Evolutionary conservation across 2,888 invertebrate genomes (phyloP).

Genomic region (Elmis aenea): DNA sequence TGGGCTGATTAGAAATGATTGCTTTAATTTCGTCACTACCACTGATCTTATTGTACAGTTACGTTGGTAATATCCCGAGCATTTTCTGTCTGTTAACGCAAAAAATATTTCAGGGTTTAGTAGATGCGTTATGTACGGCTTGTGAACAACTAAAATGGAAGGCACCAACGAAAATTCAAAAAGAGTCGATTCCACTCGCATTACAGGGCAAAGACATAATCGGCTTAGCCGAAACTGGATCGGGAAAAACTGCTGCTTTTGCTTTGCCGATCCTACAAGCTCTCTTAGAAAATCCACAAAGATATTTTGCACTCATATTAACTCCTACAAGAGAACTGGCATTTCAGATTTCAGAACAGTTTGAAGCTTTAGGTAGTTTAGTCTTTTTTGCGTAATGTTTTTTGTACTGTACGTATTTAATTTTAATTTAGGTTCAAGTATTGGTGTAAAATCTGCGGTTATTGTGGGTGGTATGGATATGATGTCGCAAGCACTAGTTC

Average conservation of each 20-base stretch:
- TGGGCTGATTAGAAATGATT: constrained; percentile 8
- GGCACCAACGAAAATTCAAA: constrained; percentile 90
- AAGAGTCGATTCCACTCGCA: constrained; percentile 88
- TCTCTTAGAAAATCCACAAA: constrained; percentile 83
- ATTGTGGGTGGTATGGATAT: constrained; percentile 99
- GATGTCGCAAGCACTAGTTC: constrained; percentile 84
- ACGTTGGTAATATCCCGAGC: neutral
- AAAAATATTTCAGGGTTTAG: constrained; percentile 66
- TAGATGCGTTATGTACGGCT: constrained; percentile 85
- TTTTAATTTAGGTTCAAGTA: constrained; percentile 67
- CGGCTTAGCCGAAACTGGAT: constrained; percentile 76
- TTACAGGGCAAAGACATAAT: constrained; percentile 72
- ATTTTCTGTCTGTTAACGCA: too few relatives aligned
- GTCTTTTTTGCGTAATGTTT: too few relatives aligned
- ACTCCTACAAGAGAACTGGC: constrained; percentile 98
- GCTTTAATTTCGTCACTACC: constrained; percentile 11
- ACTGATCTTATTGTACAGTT: constrained; percentile 5
- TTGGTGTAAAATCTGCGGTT: constrained; percentile 93
- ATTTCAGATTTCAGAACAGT: constrained; percentile 97
- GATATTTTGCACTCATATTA: constrained; percentile 87
- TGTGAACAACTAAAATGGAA: constrained; percentile 93
- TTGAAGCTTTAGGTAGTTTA: constrained; percentile 84
- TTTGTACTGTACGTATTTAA: constrained; percentile 6
- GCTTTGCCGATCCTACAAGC: constrained; percentile 93
- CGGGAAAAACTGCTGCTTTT: constrained; percentile 97